These are phyloP conservation scores for Pangasius sanitwongsei DNA, from an alignment of 2,797 vertebrate species.

Conservation along the genomic window DNA sequence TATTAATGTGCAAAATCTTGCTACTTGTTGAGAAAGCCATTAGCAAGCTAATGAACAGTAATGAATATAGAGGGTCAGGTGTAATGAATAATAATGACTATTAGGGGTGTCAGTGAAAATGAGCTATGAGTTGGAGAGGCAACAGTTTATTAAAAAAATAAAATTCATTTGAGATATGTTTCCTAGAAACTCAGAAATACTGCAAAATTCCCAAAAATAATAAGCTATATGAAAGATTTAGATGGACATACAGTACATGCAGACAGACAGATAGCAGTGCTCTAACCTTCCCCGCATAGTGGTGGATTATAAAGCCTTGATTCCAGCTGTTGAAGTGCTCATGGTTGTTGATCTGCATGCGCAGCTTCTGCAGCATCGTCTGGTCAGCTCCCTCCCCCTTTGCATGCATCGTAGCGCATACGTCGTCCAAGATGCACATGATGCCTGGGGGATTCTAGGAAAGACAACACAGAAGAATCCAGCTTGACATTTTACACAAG, in stretches of 20 bases:
- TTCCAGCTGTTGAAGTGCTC: constrained; percentile 99
- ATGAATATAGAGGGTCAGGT: background rate
- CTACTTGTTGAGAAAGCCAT: background rate
- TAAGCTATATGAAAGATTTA: background rate
- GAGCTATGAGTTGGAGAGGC: background rate
- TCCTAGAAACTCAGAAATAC: background rate
- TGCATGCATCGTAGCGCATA: constrained; percentile 98
- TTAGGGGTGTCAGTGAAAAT: background rate
- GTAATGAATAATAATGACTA: background rate
- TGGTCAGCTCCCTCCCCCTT: constrained; percentile 96
- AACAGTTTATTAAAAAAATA: background rate
- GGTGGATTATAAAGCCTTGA: constrained; percentile 98
- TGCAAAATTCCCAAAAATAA: background rate
- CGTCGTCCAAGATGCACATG: constrained; percentile 96
- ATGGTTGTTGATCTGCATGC: constrained; percentile 92
- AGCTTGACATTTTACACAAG: background rate
- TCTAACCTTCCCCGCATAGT: constrained; percentile 95
- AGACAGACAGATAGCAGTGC: constrained; percentile 11
- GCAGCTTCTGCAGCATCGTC: constrained; percentile 94
- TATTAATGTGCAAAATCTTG: background rate
- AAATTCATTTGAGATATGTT: background rate
- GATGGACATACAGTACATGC: background rate
- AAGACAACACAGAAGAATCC: background rate
- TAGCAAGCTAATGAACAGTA: background rate
- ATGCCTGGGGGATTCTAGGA: constrained; percentile 92